These are phyloP conservation scores for Hemicordylus capensis DNA, from an alignment of 2,113 vertebrate genomes.

Conservation along the genomic window DNA sequence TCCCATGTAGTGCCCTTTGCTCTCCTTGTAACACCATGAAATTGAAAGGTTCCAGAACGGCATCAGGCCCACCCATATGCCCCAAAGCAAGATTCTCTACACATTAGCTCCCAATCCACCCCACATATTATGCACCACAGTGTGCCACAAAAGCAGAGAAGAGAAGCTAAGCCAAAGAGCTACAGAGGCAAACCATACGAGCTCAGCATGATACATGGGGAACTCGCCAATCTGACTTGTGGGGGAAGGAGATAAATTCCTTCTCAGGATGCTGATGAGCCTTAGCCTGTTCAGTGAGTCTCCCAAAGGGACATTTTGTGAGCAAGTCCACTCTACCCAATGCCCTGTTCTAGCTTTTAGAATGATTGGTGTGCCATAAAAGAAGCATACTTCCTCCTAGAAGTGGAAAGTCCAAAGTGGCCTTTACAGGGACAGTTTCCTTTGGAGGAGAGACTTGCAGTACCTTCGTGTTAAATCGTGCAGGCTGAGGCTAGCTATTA, in stretches of 20 bases:
- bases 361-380: background rate
- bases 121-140: background rate
- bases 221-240: background rate
- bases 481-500: too few species aligned
- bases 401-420: too few species aligned
- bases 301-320: background rate
- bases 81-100: background rate
- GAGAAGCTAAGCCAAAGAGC: background rate
- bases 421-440: background rate
- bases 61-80: background rate
- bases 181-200: background rate
- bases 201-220: background rate
- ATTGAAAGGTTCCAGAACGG: background rate
- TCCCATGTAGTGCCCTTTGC: background rate
- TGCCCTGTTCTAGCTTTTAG: background rate
- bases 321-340: background rate
- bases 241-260: background rate
- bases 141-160: background rate
- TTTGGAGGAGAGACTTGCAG: background rate
- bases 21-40: background rate
- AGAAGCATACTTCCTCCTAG: background rate
- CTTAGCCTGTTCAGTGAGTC: background rate
- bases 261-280: background rate
- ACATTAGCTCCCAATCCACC: background rate
- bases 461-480: background rate